Base-by-base conservation (phyloP, 2,888 invertebrate genomes). In the Hydriomena furcata region DNA sequence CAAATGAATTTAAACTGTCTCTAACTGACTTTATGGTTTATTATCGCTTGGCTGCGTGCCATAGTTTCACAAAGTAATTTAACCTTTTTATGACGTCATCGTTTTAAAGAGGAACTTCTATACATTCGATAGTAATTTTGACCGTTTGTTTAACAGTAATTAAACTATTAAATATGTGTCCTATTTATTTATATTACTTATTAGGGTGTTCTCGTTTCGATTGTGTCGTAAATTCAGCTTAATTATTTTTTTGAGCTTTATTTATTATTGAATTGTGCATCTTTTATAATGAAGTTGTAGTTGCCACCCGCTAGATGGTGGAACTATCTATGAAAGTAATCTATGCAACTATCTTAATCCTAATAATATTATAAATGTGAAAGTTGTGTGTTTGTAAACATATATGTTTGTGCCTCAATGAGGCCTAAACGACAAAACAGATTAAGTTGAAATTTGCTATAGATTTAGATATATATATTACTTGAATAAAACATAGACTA, bases 161-260 rank as follows among this genome's bases (percentile, higher is more conserved):
- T 66, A 66, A 66, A 61, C 65, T 61, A 63, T 68, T 66, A 61
- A 65, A 61, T 60, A 55, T 60, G 55, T 48, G 60, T 61, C 54
- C 64, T 67, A 65, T 71, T 72, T 69, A 61, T 61, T 65, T 61
- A 55, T 65, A 73, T 65, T 60, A 59, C 60, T 59, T 61, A 65
- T 71, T 71, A 65, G 56, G 58, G 49, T 52, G 58, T 68, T 67
- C 65, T 65, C 62, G 60, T 52, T 56, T 45, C 52, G 61, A 67
- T 68, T 71, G 65, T 56, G 52, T 54, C 62, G 61, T 76, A 68
- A 71, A 72, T 73, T 65, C 65, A 61, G 50, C 55, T 42, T 60
- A 61, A 69, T 51, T 38, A 64, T 62, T 61, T 46, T 17, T 44
- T 44, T 12, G 52, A 41, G 17, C 28, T 11, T 13, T 12, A 37